Evolutionary conservation across 2,113 vertebrate genomes (phyloP), one percentile per base, ranked within the genome.

Genomic region (Phyllopteryx taeniolatus): DNA sequence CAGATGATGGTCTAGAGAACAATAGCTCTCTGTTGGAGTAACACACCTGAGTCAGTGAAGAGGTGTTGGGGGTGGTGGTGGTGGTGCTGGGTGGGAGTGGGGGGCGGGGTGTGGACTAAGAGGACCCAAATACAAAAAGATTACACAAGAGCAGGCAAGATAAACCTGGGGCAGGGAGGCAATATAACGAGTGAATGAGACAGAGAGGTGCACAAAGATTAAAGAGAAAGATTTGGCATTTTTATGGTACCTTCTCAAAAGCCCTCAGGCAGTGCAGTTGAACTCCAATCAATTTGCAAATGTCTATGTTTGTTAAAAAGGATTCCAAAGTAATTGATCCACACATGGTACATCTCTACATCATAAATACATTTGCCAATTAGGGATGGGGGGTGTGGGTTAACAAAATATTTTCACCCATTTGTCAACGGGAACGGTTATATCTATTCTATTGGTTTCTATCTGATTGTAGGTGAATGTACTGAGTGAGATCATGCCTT

Each of bases 101-200:
- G 86, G 80, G 35, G 35, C 35, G 35, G 35, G 35, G 6, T 3
- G 35, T 1, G 35, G 86, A 87, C 87, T 89, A 87, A 88, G 87
- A 88, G 88, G 86, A 82, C 83, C 78, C 20, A 82, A 88, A 89
- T 76, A 56, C 80, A 70, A 82, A 57, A 27, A 88, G 88, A 90
- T 89, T 88, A 89, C 85, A 88, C 87, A 85, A 85, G 85, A 85
- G 80, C 75, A 84, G n/a, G n/a, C n/a, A n/a, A n/a, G n/a, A n/a
- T 88, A 89, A 89, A 88, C 65, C 68, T 35, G 80, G 67, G 76
- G 69, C 74, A 76, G 56, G 59, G 68, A 31, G 54, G 68, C 57
- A 67, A 49, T 1, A 57, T 42, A 51, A 69, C 42, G 56, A 65
- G 7, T 8, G 59, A 57, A 43, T 42, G 39, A 67, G 49, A 35